Conservation (phyloP, 2,888 invertebrate species). For the Cryptocephalus primarius region DNA sequence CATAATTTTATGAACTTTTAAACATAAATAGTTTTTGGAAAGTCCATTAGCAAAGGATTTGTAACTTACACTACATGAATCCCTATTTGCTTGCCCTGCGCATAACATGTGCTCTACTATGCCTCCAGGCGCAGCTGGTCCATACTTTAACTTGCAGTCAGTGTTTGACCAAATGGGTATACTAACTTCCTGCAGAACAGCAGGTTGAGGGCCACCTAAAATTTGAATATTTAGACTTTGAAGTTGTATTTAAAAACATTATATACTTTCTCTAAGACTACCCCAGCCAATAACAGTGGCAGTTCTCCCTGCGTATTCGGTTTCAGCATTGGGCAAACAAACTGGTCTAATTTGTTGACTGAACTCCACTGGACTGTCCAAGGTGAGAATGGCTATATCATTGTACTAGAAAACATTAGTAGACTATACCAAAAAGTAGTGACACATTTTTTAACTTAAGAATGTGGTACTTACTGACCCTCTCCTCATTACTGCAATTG, state of each 20-base stretch:
- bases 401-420: slow-evolving; percentile 49
- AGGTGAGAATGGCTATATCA: slow-evolving; percentile 69
- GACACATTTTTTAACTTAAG: too few relatives aligned
- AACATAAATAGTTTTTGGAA: too few relatives aligned
- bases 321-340: slow-evolving; percentile 52
- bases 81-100: slow-evolving; percentile 72
- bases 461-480: too few relatives aligned
- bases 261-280: slow-evolving; percentile 60
- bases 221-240: not conserved
- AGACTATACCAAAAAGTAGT: too few relatives aligned
- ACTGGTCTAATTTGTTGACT: slow-evolving; percentile 63
- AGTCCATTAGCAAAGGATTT: not conserved
- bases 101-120: slow-evolving; percentile 82
- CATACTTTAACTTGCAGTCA: slow-evolving; percentile 71
- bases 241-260: not conserved
- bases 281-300: slow-evolving; percentile 87
- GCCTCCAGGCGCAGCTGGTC: slow-evolving; percentile 77
- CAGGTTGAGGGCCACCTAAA: slow-evolving; percentile 71
- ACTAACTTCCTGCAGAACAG: slow-evolving; percentile 69
- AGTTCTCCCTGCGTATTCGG: slow-evolving; percentile 54
- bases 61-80: slow-evolving; percentile 77
- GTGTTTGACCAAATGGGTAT: slow-evolving; percentile 74
- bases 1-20: too few relatives aligned
- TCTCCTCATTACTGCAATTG: too few relatives aligned
- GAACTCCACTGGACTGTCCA: slow-evolving; percentile 66